Base-by-base conservation (phyloP, 2,888 invertebrate species). In the Neria commutata region DNA sequence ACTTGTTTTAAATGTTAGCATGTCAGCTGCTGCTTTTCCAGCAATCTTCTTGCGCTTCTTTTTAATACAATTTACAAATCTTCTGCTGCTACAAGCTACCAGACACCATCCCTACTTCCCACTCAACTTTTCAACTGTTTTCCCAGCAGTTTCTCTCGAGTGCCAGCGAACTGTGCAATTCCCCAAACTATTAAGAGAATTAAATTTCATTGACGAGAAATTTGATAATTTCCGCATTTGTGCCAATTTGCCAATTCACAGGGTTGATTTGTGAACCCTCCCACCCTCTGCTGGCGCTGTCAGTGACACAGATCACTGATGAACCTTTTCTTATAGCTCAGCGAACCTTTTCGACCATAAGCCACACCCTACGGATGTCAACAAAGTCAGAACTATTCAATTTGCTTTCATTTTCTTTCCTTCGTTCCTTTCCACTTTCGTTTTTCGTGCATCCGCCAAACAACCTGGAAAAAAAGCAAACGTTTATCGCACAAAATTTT, bases 351-450 rank as follows among this genome's bases (percentile, higher is more conserved):
- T 46, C 21, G 8, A 45, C 3, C 8, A n/a, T 17, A n/a, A 4
- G 19, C 25, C 11, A 19, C 45, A 45, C 54, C 42, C 48, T 52
- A 55, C 48, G 58, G 54, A 58, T 51, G 55, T 58, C 52, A 40
- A 51, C 42, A 40, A 51, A 57, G 60, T 57, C 54, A 62, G 58
- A 57, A 59, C 64, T 66, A 72, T 66, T 66, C 67, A 67, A 70
- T 72, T 69, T 62, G 42, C 53, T 55, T 40, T 51, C 51, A 40
- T 25, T 25, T 21, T 14, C 16, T 34, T 17, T 11, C 37, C 50
- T 50, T 19, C 56, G 40, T 50, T 47, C 19, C 55, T 47, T 10
- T 34, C 57, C 26, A n/a, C n/a, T 37, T n/a, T n/a, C 14, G 11
- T 16, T 26, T 48, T 48, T 26, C 17, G 6, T 11, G 25, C 5